These are phyloP conservation scores for Calameuta filiformis DNA, from an alignment of 2,888 invertebrate genomes.

Conservation along the genomic window DNA sequence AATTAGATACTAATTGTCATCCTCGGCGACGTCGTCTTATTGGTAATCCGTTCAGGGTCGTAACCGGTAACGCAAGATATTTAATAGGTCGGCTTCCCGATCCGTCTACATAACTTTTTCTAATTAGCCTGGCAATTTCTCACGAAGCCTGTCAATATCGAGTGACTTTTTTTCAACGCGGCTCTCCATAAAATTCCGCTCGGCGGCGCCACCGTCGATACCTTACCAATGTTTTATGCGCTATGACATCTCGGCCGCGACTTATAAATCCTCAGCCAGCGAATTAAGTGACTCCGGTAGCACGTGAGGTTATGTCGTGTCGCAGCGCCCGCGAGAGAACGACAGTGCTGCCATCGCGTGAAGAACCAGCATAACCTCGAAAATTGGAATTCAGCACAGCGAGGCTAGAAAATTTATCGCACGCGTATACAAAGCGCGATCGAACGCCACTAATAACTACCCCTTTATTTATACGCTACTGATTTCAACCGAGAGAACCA, in stretches of 20 bases:
- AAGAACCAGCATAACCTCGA: too few species aligned
- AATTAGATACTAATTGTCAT: too few species aligned
- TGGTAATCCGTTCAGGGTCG: too few species aligned
- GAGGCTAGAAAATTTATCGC: too few species aligned
- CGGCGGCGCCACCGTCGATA: slow-evolving; percentile 19
- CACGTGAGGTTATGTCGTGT: neutral
- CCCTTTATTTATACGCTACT: too few species aligned
- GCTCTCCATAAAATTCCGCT: slow-evolving; percentile 1
- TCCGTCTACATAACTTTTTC: slow-evolving; percentile 30
- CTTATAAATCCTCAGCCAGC: slow-evolving; percentile 31
- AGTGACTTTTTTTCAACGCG: slow-evolving; percentile 18
- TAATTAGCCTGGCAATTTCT: slow-evolving; percentile 47
- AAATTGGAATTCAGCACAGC: too few species aligned
- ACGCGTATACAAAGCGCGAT: too few species aligned
- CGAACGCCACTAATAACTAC: too few species aligned
- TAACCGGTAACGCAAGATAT: too few species aligned
- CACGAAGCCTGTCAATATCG: slow-evolving; percentile 44
- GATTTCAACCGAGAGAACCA: neutral
- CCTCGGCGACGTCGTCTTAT: too few species aligned
- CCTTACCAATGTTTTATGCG: slow-evolving; percentile 20
- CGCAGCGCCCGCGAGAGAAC: neutral
- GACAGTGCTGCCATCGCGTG: too few species aligned
- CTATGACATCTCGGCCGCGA: slow-evolving; percentile 20
- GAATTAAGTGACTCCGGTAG: slow-evolving; percentile 20
- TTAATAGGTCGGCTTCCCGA: neutral